Percentiles rank a stretch among this genome's conserved stretches.
These are phyloP conservation scores for Hemicordylus capensis DNA, from an alignment of 2,113 vertebrate species.

Conservation along the genomic window DNA sequence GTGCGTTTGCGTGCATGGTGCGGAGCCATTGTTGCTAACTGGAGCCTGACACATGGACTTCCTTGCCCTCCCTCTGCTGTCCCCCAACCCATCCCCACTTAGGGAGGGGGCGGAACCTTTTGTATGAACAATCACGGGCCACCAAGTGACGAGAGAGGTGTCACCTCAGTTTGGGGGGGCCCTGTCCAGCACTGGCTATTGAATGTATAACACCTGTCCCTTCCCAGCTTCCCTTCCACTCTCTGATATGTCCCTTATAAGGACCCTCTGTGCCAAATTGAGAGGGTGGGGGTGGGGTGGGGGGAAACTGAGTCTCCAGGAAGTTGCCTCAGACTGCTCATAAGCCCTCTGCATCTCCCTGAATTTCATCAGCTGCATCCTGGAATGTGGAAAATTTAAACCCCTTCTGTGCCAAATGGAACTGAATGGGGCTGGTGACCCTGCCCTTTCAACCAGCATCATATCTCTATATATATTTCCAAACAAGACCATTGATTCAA, in stretches of 20 bases:
- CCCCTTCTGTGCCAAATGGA: conserved; percentile 26
- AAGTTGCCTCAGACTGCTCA: neutral
- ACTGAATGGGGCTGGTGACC: conserved; percentile 6
- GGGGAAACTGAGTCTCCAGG: neutral
- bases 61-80: neutral
- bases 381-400: conserved; percentile 7
- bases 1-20: conserved; percentile 5
- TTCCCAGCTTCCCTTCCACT: neutral
- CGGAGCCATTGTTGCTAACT: neutral
- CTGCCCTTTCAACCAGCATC: conserved; percentile 16
- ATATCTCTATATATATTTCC: neutral
- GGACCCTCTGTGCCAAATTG: conserved; percentile 31
- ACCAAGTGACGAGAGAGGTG: neutral
- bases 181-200: conserved; percentile 15
- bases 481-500: neutral
- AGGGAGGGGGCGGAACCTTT: conserved; percentile 4
- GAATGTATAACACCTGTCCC: conserved; percentile 22
- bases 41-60: neutral
- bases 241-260: conserved; percentile 11
- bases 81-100: neutral
- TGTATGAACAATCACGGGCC: conserved; percentile 7
- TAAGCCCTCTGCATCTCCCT: neutral
- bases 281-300: neutral
- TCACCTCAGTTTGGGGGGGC: neutral
- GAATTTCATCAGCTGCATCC: neutral